A percentile compares a stretch with the other conserved stretches of the same genome.
Evolutionary conservation across 2,888 invertebrate species (phyloP).

Genomic region (Coenonympha glycerion): DNA sequence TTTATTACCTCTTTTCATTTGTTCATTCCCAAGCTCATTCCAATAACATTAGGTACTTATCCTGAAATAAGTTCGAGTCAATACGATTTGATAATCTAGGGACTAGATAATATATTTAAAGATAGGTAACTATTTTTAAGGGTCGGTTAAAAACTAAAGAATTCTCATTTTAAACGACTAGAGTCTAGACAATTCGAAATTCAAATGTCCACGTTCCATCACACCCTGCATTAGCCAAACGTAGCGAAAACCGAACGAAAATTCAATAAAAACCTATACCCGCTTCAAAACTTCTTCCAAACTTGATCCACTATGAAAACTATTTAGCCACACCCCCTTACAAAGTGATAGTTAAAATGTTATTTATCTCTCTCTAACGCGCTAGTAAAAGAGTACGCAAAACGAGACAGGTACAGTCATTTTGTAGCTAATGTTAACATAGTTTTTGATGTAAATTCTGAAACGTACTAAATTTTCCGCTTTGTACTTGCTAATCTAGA

Average conservation of each 20-base stretch:
- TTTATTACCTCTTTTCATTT: no score
- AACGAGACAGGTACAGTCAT: constrained; percentile 50
- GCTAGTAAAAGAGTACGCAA: constrained; percentile 32
- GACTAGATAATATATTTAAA: no score
- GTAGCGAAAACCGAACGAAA: constrained; percentile 49
- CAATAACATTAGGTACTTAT: no score
- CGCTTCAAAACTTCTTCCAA: constrained; percentile 70
- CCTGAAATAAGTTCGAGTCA: no score
- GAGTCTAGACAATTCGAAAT: constrained; percentile 45
- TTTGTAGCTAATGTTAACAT: constrained; percentile 66
- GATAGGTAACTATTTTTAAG: no score
- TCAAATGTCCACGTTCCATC: constrained; percentile 41
- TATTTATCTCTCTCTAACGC: constrained; percentile 43
- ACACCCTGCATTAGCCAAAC: constrained; percentile 40
- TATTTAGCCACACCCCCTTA: constrained; percentile 58
- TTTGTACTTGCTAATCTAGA: constrained; percentile 16
- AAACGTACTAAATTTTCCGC: constrained; percentile 32
- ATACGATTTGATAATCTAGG: no score
- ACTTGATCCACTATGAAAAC: constrained; percentile 67
- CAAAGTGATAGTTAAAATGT: constrained; percentile 36
- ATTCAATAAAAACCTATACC: constrained; percentile 69
- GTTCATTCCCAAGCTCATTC: no score
- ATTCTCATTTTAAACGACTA: constrained; percentile 8
- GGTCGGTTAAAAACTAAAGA: no score
- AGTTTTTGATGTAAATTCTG: constrained; percentile 43